phyloP scores from a whole-genome alignment of 2,888 invertebrate genomes.

The Deilephila elpenor region DNA sequence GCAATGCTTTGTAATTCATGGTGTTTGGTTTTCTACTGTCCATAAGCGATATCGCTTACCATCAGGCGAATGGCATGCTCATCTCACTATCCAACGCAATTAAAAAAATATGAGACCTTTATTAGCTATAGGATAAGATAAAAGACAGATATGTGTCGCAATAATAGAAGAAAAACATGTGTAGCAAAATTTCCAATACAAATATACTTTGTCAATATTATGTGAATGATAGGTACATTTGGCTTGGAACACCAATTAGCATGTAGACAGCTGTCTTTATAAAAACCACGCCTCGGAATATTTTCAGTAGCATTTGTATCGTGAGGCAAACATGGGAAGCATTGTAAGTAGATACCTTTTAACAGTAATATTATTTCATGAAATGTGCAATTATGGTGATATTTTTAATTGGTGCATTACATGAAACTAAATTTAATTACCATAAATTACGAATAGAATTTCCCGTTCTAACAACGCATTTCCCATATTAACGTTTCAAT shows the following conservation, averaged over 20 bases:
- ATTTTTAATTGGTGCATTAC: too few species aligned
- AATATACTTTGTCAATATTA: background rate
- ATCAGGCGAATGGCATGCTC: too few species aligned
- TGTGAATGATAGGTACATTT: background rate
- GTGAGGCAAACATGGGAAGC: conserved; percentile 10
- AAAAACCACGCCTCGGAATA: background rate
- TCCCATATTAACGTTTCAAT: background rate
- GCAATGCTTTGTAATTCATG: too few species aligned
- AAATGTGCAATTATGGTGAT: background rate
- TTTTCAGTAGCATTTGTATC: conserved; percentile 15
- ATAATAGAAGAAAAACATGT: background rate
- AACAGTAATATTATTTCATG: background rate
- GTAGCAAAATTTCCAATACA: background rate
- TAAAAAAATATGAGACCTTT: background rate
- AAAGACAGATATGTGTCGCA: background rate
- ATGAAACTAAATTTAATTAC: too few species aligned
- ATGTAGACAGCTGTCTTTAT: background rate
- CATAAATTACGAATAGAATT: too few species aligned
- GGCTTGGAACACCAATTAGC: conserved; percentile 10
- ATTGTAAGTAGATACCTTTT: conserved; percentile 7
- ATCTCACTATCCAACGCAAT: too few species aligned
- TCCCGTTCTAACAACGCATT: too few species aligned
- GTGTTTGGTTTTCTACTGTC: too few species aligned
- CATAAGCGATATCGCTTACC: too few species aligned
- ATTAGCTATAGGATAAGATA: background rate